Conservation (phyloP, 2,113 vertebrate species). For the Fulmarus glacialis region DNA sequence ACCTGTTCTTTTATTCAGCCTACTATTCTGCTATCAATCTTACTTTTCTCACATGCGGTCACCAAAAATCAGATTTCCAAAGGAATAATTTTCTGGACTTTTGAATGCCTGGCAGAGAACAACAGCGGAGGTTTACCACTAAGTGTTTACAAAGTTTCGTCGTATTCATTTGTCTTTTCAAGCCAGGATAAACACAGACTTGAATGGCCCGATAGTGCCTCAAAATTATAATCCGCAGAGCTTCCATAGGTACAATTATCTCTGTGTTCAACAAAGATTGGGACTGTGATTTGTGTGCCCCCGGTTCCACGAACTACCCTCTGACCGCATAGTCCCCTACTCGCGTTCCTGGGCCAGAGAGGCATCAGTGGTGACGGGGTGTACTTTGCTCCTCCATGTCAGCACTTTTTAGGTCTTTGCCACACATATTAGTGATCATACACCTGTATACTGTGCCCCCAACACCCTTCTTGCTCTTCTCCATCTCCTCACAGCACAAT, state of each 20-base stretch:
- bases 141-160: background rate
- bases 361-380: background rate
- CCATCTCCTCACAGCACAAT: background rate
- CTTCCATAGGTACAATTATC: background rate
- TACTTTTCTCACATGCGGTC: background rate
- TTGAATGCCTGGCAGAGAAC: background rate
- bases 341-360: background rate
- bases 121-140: background rate
- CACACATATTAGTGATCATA: fast-evolving
- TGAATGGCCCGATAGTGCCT: background rate
- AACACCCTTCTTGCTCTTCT: background rate
- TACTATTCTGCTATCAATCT: background rate
- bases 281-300: background rate
- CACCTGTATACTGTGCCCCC: background rate
- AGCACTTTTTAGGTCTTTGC: background rate
- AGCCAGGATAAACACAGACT: background rate
- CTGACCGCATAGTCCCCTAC: fast-evolving
- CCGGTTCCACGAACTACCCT: background rate
- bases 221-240: background rate
- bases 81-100: background rate
- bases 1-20: background rate
- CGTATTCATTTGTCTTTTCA: background rate
- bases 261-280: background rate
- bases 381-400: background rate
- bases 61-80: background rate